Conservation (phyloP, 2,888 invertebrate species). For the Baccha elongata region DNA sequence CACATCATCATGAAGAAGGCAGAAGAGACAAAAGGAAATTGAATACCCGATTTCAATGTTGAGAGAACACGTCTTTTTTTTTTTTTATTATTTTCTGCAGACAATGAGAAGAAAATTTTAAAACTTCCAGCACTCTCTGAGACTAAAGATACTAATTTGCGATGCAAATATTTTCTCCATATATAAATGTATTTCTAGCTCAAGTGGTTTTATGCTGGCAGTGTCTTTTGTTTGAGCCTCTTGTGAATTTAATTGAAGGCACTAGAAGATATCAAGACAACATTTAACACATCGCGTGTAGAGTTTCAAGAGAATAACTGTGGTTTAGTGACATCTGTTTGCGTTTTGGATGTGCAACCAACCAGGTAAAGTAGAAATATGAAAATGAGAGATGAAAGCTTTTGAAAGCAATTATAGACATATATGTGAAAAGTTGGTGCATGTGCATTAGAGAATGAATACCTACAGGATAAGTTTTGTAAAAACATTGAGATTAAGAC, state of each 20-base stretch:
- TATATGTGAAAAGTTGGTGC: too few relatives aligned
- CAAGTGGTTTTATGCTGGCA: conserved; percentile 32
- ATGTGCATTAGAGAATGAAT: too few relatives aligned
- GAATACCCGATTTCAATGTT: conserved; percentile 29
- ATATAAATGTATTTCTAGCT: not conserved
- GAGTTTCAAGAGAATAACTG: conserved; percentile 12
- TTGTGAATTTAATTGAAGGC: conserved; percentile 42
- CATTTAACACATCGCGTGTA: conserved; percentile 24
- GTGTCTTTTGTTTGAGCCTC: conserved; percentile 42
- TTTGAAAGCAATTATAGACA: too few relatives aligned
- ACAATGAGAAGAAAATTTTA: conserved; percentile 25
- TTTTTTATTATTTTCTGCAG: conserved; percentile 19
- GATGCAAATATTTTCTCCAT: conserved; percentile 47
- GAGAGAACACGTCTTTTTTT: conserved; percentile 37
- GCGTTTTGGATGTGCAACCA: not conserved
- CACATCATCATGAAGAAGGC: not conserved
- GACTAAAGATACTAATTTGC: conserved; percentile 51
- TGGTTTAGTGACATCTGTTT: not conserved
- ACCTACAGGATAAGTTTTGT: too few relatives aligned
- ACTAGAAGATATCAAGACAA: conserved; percentile 13
- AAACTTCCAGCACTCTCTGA: not conserved
- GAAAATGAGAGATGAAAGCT: too few relatives aligned
- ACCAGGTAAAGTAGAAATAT: too few relatives aligned
- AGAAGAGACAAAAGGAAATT: conserved; percentile 28
- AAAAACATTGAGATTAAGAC: too few relatives aligned